Conservation (phyloP, 1,140 invertebrate genomes). For the Holcopasites calliopsidis region DNA sequence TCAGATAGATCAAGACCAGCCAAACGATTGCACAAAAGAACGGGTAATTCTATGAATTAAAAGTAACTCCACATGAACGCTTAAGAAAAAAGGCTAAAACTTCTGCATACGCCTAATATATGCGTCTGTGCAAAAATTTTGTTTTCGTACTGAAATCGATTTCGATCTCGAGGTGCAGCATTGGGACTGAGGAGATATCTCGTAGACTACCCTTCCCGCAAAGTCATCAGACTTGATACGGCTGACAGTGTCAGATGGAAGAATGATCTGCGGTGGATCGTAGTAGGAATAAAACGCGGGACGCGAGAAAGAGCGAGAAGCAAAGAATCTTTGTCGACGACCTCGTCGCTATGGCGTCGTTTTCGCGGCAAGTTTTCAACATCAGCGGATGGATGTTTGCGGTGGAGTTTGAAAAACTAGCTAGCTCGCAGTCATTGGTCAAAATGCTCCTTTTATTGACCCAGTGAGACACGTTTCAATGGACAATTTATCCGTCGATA, state of each 20-base stretch:
- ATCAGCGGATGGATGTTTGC: constrained; percentile 64
- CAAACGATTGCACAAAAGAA: too few species aligned
- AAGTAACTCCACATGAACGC: too few species aligned
- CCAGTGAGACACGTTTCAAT: constrained; percentile 64
- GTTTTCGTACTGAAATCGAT: too few species aligned
- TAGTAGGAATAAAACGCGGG: neutral
- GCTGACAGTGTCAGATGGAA: constrained; percentile 50
- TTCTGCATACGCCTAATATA: too few species aligned
- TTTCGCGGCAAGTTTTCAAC: constrained; percentile 62
- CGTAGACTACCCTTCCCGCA: constrained; percentile 52
- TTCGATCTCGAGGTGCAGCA: too few species aligned
- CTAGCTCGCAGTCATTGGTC: constrained; percentile 61
- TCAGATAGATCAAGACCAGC: too few species aligned
- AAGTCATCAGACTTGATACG: constrained; percentile 57
- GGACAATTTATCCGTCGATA: too few species aligned
- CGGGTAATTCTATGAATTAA: too few species aligned
- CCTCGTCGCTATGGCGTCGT: constrained; percentile 37
- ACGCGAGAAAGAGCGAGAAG: constrained; percentile 29
- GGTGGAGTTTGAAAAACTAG: constrained; percentile 69
- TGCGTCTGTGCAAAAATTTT: too few species aligned
- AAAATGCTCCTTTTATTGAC: constrained; percentile 73
- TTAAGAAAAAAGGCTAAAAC: too few species aligned
- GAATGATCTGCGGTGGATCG: constrained; percentile 6
- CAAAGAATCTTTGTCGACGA: constrained; percentile 37
- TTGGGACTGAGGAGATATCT: too few species aligned